These are phyloP conservation scores for Xestia sexstrigata DNA, from an alignment of 2,888 invertebrate species.

Conservation along the genomic window DNA sequence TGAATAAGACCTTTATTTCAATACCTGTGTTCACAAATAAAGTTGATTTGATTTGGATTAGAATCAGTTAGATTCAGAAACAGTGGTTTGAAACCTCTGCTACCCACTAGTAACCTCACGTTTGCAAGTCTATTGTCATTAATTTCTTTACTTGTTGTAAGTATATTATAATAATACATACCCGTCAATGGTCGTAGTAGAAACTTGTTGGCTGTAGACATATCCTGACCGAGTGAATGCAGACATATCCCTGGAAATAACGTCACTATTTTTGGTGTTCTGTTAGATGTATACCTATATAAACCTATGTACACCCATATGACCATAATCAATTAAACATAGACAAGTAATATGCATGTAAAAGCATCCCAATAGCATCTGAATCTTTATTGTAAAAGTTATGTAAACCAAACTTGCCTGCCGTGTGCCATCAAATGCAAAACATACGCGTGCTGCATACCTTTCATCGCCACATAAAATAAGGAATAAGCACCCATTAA, in stretches of 20 bases:
- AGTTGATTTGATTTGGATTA: too few relatives aligned
- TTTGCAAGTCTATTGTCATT: not conserved
- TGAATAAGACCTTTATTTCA: too few relatives aligned
- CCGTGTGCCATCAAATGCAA: not conserved
- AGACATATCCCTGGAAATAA: slow-evolving; percentile 25
- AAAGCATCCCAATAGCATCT: slow-evolving; percentile 29
- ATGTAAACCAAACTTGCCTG: slow-evolving; percentile 38
- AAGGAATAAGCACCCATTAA: slow-evolving; percentile 52
- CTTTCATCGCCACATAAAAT: slow-evolving; percentile 42
- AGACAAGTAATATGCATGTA: slow-evolving; percentile 10
- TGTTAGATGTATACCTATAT: not conserved
- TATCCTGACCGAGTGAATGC: slow-evolving; percentile 16
- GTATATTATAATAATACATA: slow-evolving; percentile 41
- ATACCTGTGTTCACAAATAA: too few relatives aligned
- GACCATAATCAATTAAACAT: slow-evolving; percentile 11
- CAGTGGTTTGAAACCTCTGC: too few relatives aligned
- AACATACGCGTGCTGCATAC: slow-evolving; percentile 21
- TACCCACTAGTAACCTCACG: not conserved
- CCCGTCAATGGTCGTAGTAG: slow-evolving; percentile 50
- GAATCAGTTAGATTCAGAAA: too few relatives aligned
- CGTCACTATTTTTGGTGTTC: not conserved
- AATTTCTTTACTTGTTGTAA: too few relatives aligned
- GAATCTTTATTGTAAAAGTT: not conserved
- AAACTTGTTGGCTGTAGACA: slow-evolving; percentile 41
- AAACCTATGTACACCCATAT: not conserved